A percentile compares a stretch with the other conserved stretches of the same genome.
Conservation (phyloP, 2,888 invertebrate genomes). For the Alloplasta piceator region DNA sequence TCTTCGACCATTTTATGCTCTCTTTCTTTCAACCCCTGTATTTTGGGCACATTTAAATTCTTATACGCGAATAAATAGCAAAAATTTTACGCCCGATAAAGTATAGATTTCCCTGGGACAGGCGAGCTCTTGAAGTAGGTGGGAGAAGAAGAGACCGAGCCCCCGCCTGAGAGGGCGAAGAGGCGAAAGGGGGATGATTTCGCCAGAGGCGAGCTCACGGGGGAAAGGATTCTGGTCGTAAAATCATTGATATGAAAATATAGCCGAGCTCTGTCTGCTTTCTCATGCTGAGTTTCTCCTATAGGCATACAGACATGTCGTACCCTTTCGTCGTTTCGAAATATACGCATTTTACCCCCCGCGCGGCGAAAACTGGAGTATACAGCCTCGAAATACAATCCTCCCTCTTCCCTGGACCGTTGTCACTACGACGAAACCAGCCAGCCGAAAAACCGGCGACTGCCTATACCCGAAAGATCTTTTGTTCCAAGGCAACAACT, state of each 20-base stretch:
- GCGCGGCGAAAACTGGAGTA: constrained; percentile 1
- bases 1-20: constrained; percentile 43
- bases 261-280: constrained; percentile 69
- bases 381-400: constrained; percentile 38
- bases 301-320: constrained; percentile 4
- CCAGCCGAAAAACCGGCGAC: constrained; percentile 73
- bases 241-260: constrained; percentile 84
- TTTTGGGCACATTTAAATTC: constrained; percentile 83
- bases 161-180: constrained; percentile 60
- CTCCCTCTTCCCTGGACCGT: constrained; percentile 51
- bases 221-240: constrained; percentile 76
- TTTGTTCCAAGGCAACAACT: constrained; percentile 73
- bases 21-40: constrained; percentile 63
- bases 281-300: constrained; percentile 17
- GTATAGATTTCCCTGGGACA: constrained; percentile 82
- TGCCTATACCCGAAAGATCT: constrained; percentile 69
- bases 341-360: constrained; percentile 7
- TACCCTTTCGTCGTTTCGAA: constrained; percentile 52
- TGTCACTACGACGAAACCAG: constrained; percentile 72
- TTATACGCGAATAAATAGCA: constrained; percentile 84
- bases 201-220: constrained; percentile 56
- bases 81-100: constrained; percentile 84
- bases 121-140: constrained; percentile 55
- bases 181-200: constrained; percentile 55
- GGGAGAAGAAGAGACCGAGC: constrained; percentile 23